Evolutionary conservation across 1,140 invertebrate genomes (phyloP).

Genomic region (Drosophila erecta): DNA sequence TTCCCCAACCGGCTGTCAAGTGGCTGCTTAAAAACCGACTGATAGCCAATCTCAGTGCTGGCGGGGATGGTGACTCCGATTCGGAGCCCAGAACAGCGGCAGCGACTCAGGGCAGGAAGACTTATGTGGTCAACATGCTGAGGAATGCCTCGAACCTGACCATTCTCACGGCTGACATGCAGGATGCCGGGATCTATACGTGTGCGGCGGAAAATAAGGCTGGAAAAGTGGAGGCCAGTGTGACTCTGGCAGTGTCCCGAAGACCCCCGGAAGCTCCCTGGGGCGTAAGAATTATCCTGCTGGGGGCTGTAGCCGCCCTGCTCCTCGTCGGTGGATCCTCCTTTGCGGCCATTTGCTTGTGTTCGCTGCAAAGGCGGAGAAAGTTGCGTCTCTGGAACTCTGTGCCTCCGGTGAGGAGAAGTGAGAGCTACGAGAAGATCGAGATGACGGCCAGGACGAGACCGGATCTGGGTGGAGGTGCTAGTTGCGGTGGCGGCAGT

Average conservation of each 20-base stretch:
- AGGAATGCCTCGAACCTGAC: conserved; percentile 88
- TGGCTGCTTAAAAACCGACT: conserved; percentile 85
- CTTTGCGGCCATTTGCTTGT: conserved; percentile 87
- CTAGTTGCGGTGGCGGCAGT: conserved; percentile 83
- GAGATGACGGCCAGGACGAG: conserved; percentile 86
- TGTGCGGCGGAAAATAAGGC: conserved; percentile 92
- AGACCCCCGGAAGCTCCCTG: conserved; percentile 84
- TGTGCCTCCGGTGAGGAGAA: conserved; percentile 82
- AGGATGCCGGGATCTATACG: conserved; percentile 90
- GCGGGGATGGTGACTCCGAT: conserved; percentile 47
- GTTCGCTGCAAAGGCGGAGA: conserved; percentile 85
- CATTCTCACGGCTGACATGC: conserved; percentile 88
- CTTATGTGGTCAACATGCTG: conserved; percentile 85
- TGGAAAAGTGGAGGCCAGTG: conserved; percentile 89
- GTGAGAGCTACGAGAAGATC: conserved; percentile 91
- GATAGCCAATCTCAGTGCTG: conserved; percentile 78
- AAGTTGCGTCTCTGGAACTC: conserved; percentile 83
- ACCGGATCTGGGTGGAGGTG: conserved; percentile 83
- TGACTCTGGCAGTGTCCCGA: conserved; percentile 88
- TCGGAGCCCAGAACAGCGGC: conserved; percentile 68
- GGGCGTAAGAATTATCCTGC: conserved; percentile 86
- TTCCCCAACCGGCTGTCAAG: conserved; percentile 88
- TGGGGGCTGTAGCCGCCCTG: conserved; percentile 87
- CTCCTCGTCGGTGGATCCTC: conserved; percentile 86
- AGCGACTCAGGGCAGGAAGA: conserved; percentile 84